These are phyloP conservation scores for Podabrus alpinus DNA, from an alignment of 2,888 invertebrate species.

Conservation along the genomic window DNA sequence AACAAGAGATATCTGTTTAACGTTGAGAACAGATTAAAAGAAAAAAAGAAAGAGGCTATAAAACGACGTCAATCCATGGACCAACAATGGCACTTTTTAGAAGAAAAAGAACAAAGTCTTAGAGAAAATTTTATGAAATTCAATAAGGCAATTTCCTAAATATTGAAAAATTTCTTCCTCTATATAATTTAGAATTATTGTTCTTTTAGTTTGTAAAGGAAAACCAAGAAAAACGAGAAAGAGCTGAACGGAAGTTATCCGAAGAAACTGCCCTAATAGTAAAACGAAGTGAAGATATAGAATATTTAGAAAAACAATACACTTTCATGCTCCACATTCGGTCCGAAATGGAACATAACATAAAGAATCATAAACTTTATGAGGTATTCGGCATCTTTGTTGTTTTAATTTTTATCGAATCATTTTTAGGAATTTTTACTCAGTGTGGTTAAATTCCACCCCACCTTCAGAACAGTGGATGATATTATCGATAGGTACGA, in stretches of 20 bases:
- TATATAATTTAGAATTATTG: background rate
- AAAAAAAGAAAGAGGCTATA: constrained; percentile 56
- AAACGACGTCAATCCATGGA: constrained; percentile 57
- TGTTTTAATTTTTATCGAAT: background rate
- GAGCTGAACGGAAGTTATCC: constrained; percentile 63
- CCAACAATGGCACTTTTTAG: constrained; percentile 61
- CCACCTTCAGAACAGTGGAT: constrained; percentile 62
- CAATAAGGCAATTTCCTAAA: constrained; percentile 56
- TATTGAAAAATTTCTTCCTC: constrained; percentile 1
- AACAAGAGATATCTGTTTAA: constrained; percentile 60
- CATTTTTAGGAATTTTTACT: constrained; percentile 61
- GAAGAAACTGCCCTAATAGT: constrained; percentile 60
- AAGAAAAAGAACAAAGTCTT: constrained; percentile 59
- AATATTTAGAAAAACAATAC: constrained; percentile 58
- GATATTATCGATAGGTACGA: constrained; percentile 69
- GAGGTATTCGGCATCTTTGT: constrained; percentile 52
- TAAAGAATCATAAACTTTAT: constrained; percentile 63
- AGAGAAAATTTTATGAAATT: constrained; percentile 66
- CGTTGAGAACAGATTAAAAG: constrained; percentile 57
- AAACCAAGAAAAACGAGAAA: constrained; percentile 66
- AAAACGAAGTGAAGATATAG: constrained; percentile 59
- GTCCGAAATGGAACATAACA: constrained; percentile 62
- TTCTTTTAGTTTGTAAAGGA: constrained; percentile 63
- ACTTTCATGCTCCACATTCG: constrained; percentile 58
- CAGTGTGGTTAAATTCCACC: constrained; percentile 59